Evolutionary conservation across 2,888 invertebrate species (phyloP), one percentile per base, ranked within the genome.

Genomic region (Thereva nobilitata): DNA sequence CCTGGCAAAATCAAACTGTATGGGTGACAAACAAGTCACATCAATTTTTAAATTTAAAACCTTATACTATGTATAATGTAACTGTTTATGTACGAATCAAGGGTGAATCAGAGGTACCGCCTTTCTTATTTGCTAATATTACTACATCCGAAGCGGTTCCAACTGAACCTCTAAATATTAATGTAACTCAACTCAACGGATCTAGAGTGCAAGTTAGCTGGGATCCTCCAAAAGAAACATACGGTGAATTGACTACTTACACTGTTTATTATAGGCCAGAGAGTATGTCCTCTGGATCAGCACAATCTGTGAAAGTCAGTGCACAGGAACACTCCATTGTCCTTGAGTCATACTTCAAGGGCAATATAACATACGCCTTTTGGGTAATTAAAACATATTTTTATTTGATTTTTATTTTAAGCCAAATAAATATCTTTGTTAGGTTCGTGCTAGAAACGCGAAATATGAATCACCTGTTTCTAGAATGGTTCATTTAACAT

Each of bases 1-100:
- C 78, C 0, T 91, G 91, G 86, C 79, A 73, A 2, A 87, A 86
- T 74, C 81, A 82, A 40, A 80, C 81, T 1, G 71, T 74, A 0
- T 92, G 91, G 91, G 87, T 84, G 4, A 83, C 84, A 37, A 84
- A 85, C 4, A 84, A 83, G 37, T 83, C 82, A 66, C 85, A 82
- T 76, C 84, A 84, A 50, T 92, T 93, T 74, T 83, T 81, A 0
- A 78, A 85, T 63, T 80, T 93, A 54, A 82, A 85, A 69, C 87
- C 93, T 0, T 90, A 82, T 74, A 91, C 91, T 0, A 82, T 83
- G n/a, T 93, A 93, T 76, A 91, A 91, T 72, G 84, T 92, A 68
- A 92, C 92, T 0, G 88, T 93, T 59, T 92, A 88, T 77, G 89
- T 91, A 0, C 82, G 85, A 64, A 82, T 84, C 70, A 84, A 85